Base-by-base conservation (phyloP, 2,888 invertebrate species). In the Amblyteles armatorius region DNA sequence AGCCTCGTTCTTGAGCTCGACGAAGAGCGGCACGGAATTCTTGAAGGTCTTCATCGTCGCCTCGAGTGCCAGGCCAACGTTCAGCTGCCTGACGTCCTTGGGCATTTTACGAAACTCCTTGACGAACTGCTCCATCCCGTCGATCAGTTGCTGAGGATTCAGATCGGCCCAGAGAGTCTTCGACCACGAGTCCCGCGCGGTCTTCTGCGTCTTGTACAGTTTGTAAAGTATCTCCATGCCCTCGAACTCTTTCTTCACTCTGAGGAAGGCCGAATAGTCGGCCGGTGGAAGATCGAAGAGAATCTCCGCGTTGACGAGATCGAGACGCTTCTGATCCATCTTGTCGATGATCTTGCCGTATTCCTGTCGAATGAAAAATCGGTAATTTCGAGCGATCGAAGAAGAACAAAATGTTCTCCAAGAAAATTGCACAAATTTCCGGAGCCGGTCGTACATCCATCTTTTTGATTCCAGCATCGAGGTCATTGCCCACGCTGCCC, bases 21-120 rank as follows among this genome's bases (percentile, higher is more conserved):
- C 97, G 96, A 98, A 98, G 68, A 99, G 94, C 0, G 98, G 98
- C 1, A 99, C 97, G 0, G 97, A 96, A 87, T 96, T 96, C 92
- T 97, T 97, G 94, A 99, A 99, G 90, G 97, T 97, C 90, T 97
- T 97, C 97, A 99, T 97, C 91, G 96, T 96, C n/a, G 96, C 93
- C 86, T 98, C 97, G 29, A 99, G 92, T 88, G 95, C 95, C 85
- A 95, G 92, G 0, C 97, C 98, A 3, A 97, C 96, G 0, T 95
- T 94, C 86, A 91, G 73, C 0, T 91, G 91, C 71, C 96, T 95
- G 68, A 96, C 95, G 29, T 92, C 93, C 91, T 96, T 96, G 0
- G 98, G 95, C 81, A 98, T 94, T 93, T 96, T 97, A 77, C 97
- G 95, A 90, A 97, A 97, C 88, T 97, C 97, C 90, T 96, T 97